Evolutionary conservation across 2,888 invertebrate species (phyloP), one percentile per base, ranked within the genome.

Genomic region (Atethmia centrago): DNA sequence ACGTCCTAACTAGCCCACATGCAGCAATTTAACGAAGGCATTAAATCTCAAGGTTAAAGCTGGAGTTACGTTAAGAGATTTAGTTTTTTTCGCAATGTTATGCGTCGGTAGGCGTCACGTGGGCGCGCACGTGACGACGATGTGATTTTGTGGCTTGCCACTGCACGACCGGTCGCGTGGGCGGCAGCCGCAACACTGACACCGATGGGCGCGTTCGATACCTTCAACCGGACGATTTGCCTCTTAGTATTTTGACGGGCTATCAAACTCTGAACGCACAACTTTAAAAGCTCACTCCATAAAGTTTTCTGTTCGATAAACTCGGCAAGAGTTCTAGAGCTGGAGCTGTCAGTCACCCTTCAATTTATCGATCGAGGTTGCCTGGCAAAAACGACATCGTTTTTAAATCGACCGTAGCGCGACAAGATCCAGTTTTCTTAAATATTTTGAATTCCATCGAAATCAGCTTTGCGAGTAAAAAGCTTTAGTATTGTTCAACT

Each of bases 31-130:
- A 94, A 94, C 90, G 90, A 93, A 94, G 92, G 94, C 91, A 93
- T 95, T 95, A 93, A 94, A 93, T 93, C 92, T 94, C 95, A 96
- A 96, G 95, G 96, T 94, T 94, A 89, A 87, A 90, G 89, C 92
- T 89, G 91, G 90, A 94, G 93, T 93, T 91, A 92, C 89, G 92
- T 92, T 90, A 87, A 89, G 91, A 93, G 93, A 93, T 94, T 94
- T 92, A 90, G 89, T 92, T 95, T 95, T 94, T 96, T 96, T 96
- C 94, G 95, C 95, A 95, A 95, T 91, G 93, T 93, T 94, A 90
- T 94, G 93, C 88, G 91, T 88, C 86, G 91, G 95, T 95, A 93
- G 96, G 95, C 93, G 95, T 93, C 89, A 90, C 88, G 96, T 95
- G 95, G 95, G 95, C 94, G 95, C 92, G 93, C 95, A 95, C 95